phyloP scores from a whole-genome alignment of 1,140 invertebrate genomes.

The Amphibalanus amphitrite region DNA sequence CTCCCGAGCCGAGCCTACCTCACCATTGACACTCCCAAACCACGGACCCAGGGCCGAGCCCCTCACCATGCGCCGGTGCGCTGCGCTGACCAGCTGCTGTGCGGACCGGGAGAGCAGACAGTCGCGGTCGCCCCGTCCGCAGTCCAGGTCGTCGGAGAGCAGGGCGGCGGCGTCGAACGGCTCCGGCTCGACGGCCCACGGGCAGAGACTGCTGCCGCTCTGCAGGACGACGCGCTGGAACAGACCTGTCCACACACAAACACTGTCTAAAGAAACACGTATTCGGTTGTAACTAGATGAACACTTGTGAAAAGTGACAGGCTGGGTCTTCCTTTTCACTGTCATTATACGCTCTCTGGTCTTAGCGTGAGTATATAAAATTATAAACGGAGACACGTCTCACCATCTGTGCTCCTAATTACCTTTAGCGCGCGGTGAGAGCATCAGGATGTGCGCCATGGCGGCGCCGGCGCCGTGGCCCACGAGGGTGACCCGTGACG shows the following conservation, averaged over 20 bases:
- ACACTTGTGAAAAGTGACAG: no score
- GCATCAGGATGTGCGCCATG: conserved; percentile 38
- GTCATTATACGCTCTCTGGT: no score
- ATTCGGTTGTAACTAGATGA: no score
- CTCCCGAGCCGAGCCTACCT: no score
- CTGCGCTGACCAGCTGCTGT: neutral
- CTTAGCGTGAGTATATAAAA: neutral
- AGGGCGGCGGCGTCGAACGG: conserved; percentile 6
- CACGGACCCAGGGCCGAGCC: no score
- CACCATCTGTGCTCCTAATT: neutral
- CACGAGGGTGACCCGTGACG: conserved; percentile 43
- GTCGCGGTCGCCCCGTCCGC: neutral
- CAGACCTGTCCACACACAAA: conserved; percentile 7
- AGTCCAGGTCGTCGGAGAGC: conserved; percentile 11
- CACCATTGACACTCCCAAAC: no score
- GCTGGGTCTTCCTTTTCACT: no score
- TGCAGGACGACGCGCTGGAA: conserved; percentile 12
- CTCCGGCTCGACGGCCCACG: conserved; percentile 11
- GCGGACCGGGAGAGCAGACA: neutral
- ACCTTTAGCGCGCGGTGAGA: conserved; percentile 39
- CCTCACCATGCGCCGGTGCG: neutral
- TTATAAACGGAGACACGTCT: no score
- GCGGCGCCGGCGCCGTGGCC: conserved; percentile 46
- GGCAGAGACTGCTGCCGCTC: conserved; percentile 13
- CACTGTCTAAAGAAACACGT: no score